phyloP scores from a whole-genome alignment of 2,888 invertebrate genomes.

The Oxystoma pomonae region DNA sequence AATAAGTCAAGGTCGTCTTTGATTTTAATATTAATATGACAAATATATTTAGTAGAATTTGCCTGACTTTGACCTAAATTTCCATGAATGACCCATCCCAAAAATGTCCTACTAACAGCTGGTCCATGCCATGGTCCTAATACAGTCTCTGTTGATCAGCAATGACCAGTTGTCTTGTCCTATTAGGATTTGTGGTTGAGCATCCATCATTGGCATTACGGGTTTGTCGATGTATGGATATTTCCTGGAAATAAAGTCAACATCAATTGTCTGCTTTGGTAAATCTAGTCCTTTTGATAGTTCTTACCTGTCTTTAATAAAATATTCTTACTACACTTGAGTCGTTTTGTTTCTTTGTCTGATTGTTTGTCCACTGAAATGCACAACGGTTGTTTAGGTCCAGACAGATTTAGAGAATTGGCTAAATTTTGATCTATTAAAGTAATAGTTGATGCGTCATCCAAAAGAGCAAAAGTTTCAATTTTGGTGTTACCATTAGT shows the following conservation, averaged over 20 bases:
- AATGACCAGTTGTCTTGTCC: not conserved
- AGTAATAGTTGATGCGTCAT: not conserved
- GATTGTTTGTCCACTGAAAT: no score
- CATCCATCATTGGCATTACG: not conserved
- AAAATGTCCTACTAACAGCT: no score
- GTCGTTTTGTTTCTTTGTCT: not conserved
- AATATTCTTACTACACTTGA: not conserved
- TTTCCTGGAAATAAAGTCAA: not conserved
- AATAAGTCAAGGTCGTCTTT: not conserved
- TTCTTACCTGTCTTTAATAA: not conserved
- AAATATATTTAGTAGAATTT: no score
- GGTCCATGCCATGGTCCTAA: no score
- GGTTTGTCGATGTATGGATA: not conserved
- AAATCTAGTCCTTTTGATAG: not conserved
- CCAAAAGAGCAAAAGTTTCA: not conserved
- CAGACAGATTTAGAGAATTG: not conserved
- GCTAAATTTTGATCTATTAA: not conserved
- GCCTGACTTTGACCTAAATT: no score
- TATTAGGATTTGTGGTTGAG: not conserved
- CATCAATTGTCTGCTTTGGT: not conserved
- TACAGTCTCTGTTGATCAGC: not conserved
- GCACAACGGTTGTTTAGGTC: no score
- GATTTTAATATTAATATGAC: no score
- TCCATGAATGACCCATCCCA: no score
- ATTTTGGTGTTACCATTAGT: not conserved